phyloP scores from a whole-genome alignment of 2,888 invertebrate genomes.

The Ferrisia virgata region DNA sequence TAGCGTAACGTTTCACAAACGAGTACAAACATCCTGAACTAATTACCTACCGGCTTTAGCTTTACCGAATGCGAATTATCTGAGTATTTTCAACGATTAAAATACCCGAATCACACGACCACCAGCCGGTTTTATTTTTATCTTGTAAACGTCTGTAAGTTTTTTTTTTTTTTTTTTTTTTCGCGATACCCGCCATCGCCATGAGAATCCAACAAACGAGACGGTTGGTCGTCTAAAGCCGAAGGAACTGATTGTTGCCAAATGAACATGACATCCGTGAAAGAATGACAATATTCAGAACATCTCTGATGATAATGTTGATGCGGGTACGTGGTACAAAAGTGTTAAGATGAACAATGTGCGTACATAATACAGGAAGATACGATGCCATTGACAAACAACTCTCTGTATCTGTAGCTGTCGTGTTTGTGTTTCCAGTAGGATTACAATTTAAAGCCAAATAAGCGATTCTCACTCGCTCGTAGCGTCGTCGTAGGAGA shows the following conservation, averaged over 20 bases:
- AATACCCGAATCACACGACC: not conserved
- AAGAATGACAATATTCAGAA: not conserved
- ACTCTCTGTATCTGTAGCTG: not conserved
- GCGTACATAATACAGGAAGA: not conserved
- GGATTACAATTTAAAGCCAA: not conserved
- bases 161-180: not conserved
- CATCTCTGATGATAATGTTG: not conserved
- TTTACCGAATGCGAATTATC: not conserved
- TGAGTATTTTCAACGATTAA: not conserved
- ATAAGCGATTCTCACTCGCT: not conserved
- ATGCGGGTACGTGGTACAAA: not conserved
- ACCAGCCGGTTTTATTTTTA: not conserved
- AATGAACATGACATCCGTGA: conserved; percentile 1
- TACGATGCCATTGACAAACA: not conserved
- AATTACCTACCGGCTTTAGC: not conserved
- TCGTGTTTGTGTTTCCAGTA: not conserved
- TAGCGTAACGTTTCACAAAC: conserved; percentile 8
- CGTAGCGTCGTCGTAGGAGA: too few species aligned
- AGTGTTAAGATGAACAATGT: not conserved
- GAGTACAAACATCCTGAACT: conserved; percentile 8
- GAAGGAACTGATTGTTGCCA: not conserved
- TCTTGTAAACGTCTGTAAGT: not conserved
- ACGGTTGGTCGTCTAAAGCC: not conserved
- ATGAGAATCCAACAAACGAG: not conserved
- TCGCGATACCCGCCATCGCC: not conserved